phyloP scores from a whole-genome alignment of 2,888 invertebrate genomes.

The Andrena fulva region DNA sequence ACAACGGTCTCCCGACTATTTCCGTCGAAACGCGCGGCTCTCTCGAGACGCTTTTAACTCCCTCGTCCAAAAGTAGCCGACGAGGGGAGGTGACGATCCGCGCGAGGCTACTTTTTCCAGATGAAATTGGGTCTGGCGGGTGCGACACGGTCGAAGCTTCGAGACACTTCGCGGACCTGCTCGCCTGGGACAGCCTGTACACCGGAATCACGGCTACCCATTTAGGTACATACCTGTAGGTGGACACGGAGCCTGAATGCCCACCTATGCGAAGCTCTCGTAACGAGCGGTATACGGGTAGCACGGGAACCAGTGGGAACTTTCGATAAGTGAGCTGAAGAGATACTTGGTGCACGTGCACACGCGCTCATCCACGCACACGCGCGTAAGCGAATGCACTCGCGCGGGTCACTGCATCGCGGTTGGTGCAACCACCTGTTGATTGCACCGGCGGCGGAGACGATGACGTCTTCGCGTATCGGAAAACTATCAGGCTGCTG shows the following conservation, averaged over 20 bases:
- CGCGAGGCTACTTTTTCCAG: not conserved
- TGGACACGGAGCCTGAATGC: conserved; percentile 56
- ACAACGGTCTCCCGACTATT: conserved; percentile 18
- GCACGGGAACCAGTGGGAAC: conserved; percentile 58
- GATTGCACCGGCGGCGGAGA: conserved; percentile 57
- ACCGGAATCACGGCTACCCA: conserved; percentile 31
- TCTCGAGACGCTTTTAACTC: conserved; percentile 18
- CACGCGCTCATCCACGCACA: conserved; percentile 4
- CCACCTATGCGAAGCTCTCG: conserved; percentile 53
- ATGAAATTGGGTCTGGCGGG: not conserved
- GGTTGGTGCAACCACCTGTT: conserved; percentile 72
- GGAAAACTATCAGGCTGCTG: conserved; percentile 40
- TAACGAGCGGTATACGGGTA: conserved; percentile 50
- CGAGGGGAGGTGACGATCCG: not conserved
- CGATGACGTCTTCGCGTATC: conserved; percentile 60
- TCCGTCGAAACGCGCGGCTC: conserved; percentile 24
- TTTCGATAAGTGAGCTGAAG: conserved; percentile 61
- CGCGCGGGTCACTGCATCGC: conserved; percentile 48
- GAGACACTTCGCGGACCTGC: conserved; percentile 16
- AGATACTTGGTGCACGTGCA: conserved; percentile 14
- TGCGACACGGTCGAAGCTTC: not conserved
- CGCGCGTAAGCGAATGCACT: not conserved
- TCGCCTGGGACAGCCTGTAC: conserved; percentile 50
- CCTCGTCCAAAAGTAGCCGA: not conserved
- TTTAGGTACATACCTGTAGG: conserved; percentile 65